These are phyloP conservation scores for Dufourea novaeangliae DNA, from an alignment of 1,140 invertebrate genomes.

Conservation along the genomic window DNA sequence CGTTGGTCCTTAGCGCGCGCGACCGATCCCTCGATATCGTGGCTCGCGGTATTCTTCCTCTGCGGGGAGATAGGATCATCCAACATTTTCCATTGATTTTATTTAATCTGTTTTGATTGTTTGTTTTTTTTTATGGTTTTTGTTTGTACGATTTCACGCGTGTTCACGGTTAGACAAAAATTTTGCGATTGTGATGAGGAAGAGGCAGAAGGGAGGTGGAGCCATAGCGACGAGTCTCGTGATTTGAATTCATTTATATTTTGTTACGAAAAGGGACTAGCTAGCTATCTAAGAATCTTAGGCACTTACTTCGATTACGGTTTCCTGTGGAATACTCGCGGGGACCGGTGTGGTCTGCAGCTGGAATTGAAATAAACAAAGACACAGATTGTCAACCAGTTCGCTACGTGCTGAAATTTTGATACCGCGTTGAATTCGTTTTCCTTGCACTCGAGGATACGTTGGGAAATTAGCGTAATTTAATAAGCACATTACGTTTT, in stretches of 20 bases:
- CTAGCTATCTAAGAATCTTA: background rate
- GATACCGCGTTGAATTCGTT: no score
- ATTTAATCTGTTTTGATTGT: background rate
- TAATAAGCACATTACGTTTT: background rate
- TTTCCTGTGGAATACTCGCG: background rate
- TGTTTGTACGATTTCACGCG: background rate
- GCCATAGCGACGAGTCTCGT: slow-evolving; percentile 57
- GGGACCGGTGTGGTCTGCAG: background rate
- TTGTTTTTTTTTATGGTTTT: background rate
- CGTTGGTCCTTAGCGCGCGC: slow-evolving; percentile 13
- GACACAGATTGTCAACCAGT: background rate
- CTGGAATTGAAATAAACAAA: slow-evolving; percentile 34
- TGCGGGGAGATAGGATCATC: slow-evolving; percentile 55
- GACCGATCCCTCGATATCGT: slow-evolving; percentile 26
- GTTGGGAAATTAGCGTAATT: no score
- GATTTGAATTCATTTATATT: background rate
- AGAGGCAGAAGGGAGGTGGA: slow-evolving; percentile 77
- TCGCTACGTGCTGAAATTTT: no score
- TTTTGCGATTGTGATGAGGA: slow-evolving; percentile 51
- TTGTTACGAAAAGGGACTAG: background rate
- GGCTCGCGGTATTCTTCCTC: slow-evolving; percentile 36
- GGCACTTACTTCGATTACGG: slow-evolving; percentile 31
- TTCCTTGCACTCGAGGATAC: no score
- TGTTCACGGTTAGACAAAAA: background rate
- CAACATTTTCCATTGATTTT: slow-evolving; percentile 43